Evolutionary conservation across 2,113 vertebrate species (phyloP).

Genomic region (Chrysemys picta): DNA sequence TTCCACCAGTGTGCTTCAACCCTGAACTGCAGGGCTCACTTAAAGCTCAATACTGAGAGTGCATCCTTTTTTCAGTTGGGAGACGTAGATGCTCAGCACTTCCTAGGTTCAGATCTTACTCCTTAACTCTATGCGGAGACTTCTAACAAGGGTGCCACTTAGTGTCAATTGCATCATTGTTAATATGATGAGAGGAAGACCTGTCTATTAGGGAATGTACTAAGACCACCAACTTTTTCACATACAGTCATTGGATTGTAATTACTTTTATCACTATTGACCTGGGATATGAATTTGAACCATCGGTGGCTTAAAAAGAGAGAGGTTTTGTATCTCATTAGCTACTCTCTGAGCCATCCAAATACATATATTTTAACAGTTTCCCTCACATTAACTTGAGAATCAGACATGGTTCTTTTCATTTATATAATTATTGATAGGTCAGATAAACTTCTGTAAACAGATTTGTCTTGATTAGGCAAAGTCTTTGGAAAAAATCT

Average conservation of each 20-base stretch:
- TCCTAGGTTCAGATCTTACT: background rate
- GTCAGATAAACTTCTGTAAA: background rate
- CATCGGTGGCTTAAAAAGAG: conserved; percentile 19
- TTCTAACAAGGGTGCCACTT: background rate
- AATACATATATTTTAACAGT: background rate
- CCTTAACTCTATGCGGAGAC: background rate
- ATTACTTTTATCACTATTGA: background rate
- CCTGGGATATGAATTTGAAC: conserved; percentile 7
- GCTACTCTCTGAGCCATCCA: background rate
- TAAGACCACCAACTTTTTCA: background rate
- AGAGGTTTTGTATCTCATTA: conserved; percentile 18
- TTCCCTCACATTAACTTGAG: background rate
- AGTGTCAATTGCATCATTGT: background rate
- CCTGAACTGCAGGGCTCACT: background rate
- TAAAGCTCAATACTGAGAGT: background rate
- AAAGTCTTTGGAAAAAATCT: background rate
- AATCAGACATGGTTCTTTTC: background rate
- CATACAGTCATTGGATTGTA: background rate
- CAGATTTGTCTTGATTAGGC: background rate
- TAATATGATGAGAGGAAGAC: background rate
- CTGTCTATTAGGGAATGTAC: background rate
- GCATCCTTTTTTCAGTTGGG: background rate
- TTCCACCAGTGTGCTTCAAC: background rate
- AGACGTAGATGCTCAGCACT: background rate
- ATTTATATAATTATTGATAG: background rate